Base-by-base conservation (phyloP, 2,113 vertebrate species). In the Cavia porcellus region DNA sequence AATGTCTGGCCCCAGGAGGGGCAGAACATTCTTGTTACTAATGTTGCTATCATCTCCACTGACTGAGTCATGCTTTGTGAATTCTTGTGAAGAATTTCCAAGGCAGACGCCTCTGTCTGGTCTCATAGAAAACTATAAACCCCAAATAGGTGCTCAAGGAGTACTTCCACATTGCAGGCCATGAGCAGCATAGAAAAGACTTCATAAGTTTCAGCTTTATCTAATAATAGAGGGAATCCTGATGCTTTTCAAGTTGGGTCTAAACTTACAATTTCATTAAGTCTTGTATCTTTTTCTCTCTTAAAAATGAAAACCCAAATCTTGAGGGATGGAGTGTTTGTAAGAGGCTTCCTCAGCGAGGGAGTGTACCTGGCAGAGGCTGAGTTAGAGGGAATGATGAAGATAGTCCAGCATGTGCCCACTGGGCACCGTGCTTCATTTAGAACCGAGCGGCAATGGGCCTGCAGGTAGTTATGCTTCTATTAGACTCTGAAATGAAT, bases 251-350 rank as follows among this genome's bases (percentile, higher is more conserved):
- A 82, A 14, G 42, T 72, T 35, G 32, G 79, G 50, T 92, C 35
- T 83, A 70, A 90, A 81, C 47, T 75, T 47, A 68, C 28, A 25
- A 30, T 20, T 79, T 95, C 57, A 84, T 83, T 86, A 57, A 57
- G 12, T 42, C 55, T 74, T 90, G 38, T 61, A 32, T 59, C 62
- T 92, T 62, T 68, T 89, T 50, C 38, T 52, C 12, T 80, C 66
- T 93, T 55, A 13, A 70, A 84, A 79, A 61, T 74, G 45, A 89
- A 96, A 94, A 70, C n/a, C 50, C 7, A 6, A 94, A 92, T 80
- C 38, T 19, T 2, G 11, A 86, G 10, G n/a, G n/a, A 57, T 7
- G 30, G 45, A 22, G 64, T 38, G 3, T 70, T 86, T 22, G 1
- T 7, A 20, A 85, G 47, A 30, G 35, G 22, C 61, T 84, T 45